These are phyloP conservation scores for Arizona elegans DNA, from an alignment of 2,113 vertebrate genomes.

Conservation along the genomic window DNA sequence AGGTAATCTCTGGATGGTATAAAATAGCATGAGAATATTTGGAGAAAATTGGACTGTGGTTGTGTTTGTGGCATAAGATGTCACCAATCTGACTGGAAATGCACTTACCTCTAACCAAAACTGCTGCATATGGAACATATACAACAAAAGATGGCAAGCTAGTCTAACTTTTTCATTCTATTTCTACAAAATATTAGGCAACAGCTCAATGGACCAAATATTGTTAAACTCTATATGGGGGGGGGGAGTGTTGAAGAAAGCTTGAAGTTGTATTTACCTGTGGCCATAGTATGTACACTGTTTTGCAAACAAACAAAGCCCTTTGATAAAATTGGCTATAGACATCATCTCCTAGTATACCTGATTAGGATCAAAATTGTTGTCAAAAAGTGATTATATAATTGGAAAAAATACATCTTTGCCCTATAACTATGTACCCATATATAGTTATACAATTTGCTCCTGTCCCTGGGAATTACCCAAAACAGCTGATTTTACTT, in stretches of 20 bases:
- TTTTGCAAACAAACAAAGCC: neutral
- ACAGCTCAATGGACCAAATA: neutral
- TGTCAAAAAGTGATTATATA: neutral
- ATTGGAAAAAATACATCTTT: neutral
- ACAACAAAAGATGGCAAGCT: neutral
- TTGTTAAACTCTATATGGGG: neutral
- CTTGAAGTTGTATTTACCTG: neutral
- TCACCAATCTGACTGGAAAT: neutral
- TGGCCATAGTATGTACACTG: neutral
- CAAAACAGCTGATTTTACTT: neutral
- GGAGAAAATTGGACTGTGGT: neutral
- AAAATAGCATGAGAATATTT: neutral
- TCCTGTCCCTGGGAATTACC: neutral
- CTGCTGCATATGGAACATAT: neutral
- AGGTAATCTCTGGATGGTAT: neutral
- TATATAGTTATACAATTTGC: neutral
- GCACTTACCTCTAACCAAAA: neutral
- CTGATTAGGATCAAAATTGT: neutral
- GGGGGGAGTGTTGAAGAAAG: neutral
- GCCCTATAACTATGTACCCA: neutral
- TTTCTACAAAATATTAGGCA: neutral
- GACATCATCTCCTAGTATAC: neutral
- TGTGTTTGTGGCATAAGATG: neutral
- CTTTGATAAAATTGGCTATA: neutral
- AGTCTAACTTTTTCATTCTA: neutral